Percentiles rank a stretch among this genome's conserved stretches.
Evolutionary conservation across 2,113 vertebrate species (phyloP).

Genomic region (Oryzias javanicus): DNA sequence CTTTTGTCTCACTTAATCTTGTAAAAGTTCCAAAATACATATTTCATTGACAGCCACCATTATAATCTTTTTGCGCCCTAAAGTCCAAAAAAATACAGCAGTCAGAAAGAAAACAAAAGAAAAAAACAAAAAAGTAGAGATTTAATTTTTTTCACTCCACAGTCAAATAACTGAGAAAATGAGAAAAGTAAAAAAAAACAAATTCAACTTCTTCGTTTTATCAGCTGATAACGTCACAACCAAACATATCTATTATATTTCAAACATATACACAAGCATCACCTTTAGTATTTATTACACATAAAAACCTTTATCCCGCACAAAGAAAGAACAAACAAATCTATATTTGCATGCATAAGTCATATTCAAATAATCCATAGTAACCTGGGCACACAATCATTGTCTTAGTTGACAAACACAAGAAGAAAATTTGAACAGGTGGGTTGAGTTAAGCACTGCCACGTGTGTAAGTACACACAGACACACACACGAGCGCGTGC

Average conservation of each 20-base stretch:
- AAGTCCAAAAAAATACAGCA: too few species aligned
- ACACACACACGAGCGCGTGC: conserved; percentile 16
- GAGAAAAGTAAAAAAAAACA: too few species aligned
- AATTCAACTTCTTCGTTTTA: too few species aligned
- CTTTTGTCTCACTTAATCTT: too few species aligned
- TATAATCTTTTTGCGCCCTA: too few species aligned
- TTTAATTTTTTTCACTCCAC: too few species aligned
- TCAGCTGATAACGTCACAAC: neutral
- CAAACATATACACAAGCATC: neutral
- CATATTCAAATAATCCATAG: conserved; percentile 36
- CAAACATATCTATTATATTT: too few species aligned
- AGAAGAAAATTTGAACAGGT: conserved; percentile 64
- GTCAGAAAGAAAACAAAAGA: too few species aligned
- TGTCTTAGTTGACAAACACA: conserved; percentile 35
- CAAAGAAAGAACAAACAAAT: conserved; percentile 11
- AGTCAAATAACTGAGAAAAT: too few species aligned
- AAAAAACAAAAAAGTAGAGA: too few species aligned
- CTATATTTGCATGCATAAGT: conserved; percentile 23
- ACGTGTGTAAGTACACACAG: conserved; percentile 11
- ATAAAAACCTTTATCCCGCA: neutral
- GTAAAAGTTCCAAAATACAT: too few species aligned
- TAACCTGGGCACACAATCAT: conserved; percentile 15
- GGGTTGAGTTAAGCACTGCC: conserved; percentile 35
- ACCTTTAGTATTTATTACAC: conserved; percentile 3
- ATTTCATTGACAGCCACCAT: too few species aligned